These are phyloP conservation scores for Brienomyrus longianalis DNA, from an alignment of 2,113 vertebrate genomes.

Conservation along the genomic window DNA sequence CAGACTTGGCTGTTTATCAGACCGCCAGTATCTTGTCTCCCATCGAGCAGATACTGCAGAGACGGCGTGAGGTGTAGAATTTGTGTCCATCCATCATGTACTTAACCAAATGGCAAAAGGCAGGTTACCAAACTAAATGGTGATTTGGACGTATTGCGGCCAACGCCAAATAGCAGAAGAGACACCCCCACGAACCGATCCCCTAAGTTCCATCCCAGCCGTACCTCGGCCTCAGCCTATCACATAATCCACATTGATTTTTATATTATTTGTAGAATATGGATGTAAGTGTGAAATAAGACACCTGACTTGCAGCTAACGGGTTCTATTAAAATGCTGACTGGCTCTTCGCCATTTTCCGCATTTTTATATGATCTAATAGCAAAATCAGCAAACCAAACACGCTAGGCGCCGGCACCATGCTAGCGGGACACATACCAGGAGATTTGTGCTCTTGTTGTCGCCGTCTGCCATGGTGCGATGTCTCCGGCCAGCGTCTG, in stretches of 20 bases:
- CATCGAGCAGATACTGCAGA: neutral
- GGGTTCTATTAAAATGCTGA: neutral
- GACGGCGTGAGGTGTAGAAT: neutral
- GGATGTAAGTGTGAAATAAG: neutral
- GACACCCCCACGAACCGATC: neutral
- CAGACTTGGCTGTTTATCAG: neutral
- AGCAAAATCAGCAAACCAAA: neutral
- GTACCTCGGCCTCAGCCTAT: neutral
- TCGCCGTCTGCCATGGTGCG: constrained; percentile 18
- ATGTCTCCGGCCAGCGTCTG: neutral
- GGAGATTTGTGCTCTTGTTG: constrained; percentile 19
- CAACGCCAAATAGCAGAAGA: neutral
- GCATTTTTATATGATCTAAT: neutral
- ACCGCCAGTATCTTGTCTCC: neutral
- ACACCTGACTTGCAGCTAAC: neutral
- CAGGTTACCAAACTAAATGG: neutral
- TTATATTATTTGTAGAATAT: no score
- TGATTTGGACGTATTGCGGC: neutral
- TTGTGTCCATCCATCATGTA: neutral
- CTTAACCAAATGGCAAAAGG: neutral
- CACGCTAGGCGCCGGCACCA: neutral
- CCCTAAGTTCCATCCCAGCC: neutral
- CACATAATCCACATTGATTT: neutral
- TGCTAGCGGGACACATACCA: constrained; percentile 6
- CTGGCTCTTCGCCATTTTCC: neutral